Base-by-base conservation (phyloP, 2,888 invertebrate genomes). In the Eupithecia subumbrata region DNA sequence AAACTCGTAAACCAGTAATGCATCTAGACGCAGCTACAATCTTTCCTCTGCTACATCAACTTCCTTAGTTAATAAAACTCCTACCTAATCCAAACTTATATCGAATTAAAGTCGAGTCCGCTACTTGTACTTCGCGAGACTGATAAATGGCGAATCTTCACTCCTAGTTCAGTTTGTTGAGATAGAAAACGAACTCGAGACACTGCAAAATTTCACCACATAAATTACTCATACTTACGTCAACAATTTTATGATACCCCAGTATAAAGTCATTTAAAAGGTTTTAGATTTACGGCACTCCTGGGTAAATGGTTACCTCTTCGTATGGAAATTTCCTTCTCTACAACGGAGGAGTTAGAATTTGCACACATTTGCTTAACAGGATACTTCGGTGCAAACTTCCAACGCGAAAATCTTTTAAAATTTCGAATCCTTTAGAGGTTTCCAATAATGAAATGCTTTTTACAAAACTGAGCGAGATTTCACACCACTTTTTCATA, bases 71-170 rank as follows among this genome's bases (percentile, higher is more conserved):
- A 79, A 45, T 76, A 76, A 79, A 79, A 74, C 75, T 76, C 40
- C 45, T 78, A 68, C 68, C 40, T 68, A 77, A 78, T 76, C 77
- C 71, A 34, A 78, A 71, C 77, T 78, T 75, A 80, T 79, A 79
- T 75, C 68, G 75, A 76, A 79, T 78, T 79, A 79, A 72, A 78
- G 79, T 77, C 81, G 79, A 78, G 75, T 60, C 66, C 69, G 67
- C 70, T 66, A 40, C 75, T 66, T 79, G 79, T 79, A 80, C 71
- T 76, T 77, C 73, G 70, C 77, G 72, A 73, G 74, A 74, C 79
- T 79, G 78, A 79, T 81, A 79, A 79, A 80, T 77, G 75, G 78
- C 34, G 74, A 77, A 77, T 81, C 77, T 76, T 79, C 72, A 70
- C 74, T 72, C 34, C 52, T 34, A 77, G 75, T 75, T 70, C 64